These are phyloP conservation scores for Diachasma alloeum DNA, from an alignment of 1,140 invertebrate species.

Conservation along the genomic window DNA sequence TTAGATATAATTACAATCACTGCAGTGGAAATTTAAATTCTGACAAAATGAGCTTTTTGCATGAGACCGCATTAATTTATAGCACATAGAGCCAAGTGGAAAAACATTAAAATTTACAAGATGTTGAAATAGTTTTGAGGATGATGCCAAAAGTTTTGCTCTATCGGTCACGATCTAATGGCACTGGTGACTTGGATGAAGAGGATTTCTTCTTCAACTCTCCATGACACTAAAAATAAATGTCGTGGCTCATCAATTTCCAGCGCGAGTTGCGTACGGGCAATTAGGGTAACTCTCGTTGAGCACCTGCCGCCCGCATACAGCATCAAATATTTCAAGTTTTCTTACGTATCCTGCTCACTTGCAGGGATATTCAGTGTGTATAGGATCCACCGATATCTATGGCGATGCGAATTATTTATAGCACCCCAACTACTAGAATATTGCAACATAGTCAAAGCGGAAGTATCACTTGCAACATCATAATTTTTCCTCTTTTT, in stretches of 20 bases:
- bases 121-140: neutral
- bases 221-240: constrained; percentile 29
- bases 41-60: too few species aligned
- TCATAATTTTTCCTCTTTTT: neutral
- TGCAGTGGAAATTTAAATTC: too few species aligned
- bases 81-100: too few species aligned
- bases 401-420: neutral
- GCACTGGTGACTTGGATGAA: neutral
- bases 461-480: constrained; percentile 23
- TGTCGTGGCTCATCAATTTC: constrained; percentile 30
- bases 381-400: neutral
- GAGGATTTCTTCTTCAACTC: neutral
- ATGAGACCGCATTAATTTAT: too few species aligned
- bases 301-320: constrained; percentile 29
- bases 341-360: constrained; percentile 9
- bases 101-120: too few species aligned
- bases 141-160: neutral
- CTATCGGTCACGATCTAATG: constrained; percentile 4
- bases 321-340: constrained; percentile 27
- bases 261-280: constrained; percentile 13
- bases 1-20: too few species aligned
- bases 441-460: neutral
- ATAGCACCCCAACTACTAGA: constrained; percentile 8
- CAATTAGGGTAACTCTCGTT: constrained; percentile 26
- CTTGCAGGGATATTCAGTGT: neutral